Evolutionary conservation across 2,113 vertebrate species (phyloP), one percentile per base, ranked within the genome.

Genomic region (Notarius lentiginosus): DNA sequence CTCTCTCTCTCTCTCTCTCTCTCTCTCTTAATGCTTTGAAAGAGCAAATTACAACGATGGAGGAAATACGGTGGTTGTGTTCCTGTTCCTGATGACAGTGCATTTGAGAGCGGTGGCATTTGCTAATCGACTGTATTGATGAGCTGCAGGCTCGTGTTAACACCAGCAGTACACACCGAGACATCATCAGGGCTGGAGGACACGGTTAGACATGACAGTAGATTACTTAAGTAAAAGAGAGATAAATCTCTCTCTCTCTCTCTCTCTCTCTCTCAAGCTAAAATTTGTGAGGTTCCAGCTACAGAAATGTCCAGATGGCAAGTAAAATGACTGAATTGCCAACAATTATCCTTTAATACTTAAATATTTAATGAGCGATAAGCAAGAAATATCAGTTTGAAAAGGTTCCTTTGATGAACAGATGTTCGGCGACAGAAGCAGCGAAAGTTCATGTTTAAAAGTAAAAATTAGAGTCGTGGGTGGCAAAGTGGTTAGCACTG

Each of bases 121-220:
- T 61, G 68, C 20, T 75, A 41, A 91, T 91, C 80, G 84, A 93
- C 85, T 77, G 82, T 89, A 96, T 95, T 95, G 96, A 97, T 97
- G 93, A 91, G 93, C 92, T 82, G 90, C 92, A 92, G 92, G 92
- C 93, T 90, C 70, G 87, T 92, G 95, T 92, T 93, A 94, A 93
- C 92, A 93, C 94, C 94, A 95, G 95, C 94, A 93, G 94, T 92
- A 94, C 95, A 73, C 47, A 65, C 53, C 63, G 55, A 84, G 18
- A 66, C 30, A 51, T 34, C 79, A 15, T 63, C 79, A 80, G n/a
- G 73, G 34, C 61, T 79, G 88, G 86, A 63, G 60, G 80, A 89
- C 30, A 86, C 80, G 89, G 72, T 77, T 85, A 90, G 51, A 83
- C 63, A 83, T 80, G 79, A 80, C 79, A 60, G 79, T 60, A 80